These are phyloP conservation scores for Heliothis peltigera DNA, from an alignment of 2,888 invertebrate genomes.

Conservation along the genomic window DNA sequence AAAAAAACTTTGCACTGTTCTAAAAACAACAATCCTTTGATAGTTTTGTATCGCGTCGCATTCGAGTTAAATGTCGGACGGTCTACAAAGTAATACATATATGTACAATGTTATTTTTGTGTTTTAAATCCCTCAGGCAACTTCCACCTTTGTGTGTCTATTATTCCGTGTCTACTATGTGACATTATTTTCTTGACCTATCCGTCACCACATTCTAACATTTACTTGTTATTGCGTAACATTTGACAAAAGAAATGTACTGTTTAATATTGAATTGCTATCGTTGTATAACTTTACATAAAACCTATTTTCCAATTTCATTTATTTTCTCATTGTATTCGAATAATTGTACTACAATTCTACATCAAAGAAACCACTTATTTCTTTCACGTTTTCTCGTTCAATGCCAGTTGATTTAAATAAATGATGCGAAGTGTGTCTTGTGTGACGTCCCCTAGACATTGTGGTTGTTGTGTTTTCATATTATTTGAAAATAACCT, in stretches of 20 bases:
- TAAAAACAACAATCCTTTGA: neutral
- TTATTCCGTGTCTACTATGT: conserved; percentile 33
- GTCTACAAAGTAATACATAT: conserved; percentile 14
- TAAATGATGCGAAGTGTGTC: conserved; percentile 28
- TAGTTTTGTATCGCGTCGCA: neutral
- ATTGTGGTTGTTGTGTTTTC: conserved; percentile 19
- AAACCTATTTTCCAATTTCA: neutral
- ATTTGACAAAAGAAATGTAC: conserved; percentile 10
- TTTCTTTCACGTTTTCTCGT: conserved; percentile 16
- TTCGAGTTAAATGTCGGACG: conserved; percentile 7
- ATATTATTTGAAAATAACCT: conserved; percentile 30
- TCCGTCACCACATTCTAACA: conserved; percentile 11
- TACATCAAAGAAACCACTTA: conserved; percentile 28
- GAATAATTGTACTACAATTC: conserved; percentile 16
- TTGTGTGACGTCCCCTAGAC: conserved; percentile 27
- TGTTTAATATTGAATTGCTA: neutral
- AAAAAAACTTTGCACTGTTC: neutral
- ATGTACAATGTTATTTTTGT: conserved; percentile 29
- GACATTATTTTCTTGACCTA: conserved; percentile 16
- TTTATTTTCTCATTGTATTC: neutral
- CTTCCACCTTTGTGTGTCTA: conserved; percentile 34
- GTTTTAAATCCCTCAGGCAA: conserved; percentile 27
- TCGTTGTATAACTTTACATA: neutral
- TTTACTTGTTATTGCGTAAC: conserved; percentile 19
- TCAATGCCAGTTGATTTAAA: conserved; percentile 28